These are phyloP conservation scores for Mimumesa dahlbomi DNA, from an alignment of 2,888 invertebrate genomes.

Conservation along the genomic window DNA sequence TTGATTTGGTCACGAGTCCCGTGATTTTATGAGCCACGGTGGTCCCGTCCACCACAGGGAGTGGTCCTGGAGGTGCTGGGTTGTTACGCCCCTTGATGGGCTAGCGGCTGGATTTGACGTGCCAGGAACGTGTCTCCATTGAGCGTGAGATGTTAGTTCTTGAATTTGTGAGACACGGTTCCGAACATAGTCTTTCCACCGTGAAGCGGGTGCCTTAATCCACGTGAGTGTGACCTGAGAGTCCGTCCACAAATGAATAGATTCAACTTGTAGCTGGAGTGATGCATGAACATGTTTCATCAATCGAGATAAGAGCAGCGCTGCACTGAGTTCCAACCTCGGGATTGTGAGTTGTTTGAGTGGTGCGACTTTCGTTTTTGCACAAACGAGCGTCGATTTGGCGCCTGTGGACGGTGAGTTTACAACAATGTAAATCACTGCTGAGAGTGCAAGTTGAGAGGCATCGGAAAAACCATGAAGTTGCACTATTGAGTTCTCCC, in stretches of 20 bases:
- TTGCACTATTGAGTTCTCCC: constrained; percentile 23
- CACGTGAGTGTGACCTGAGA: constrained; percentile 35
- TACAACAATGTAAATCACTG: constrained; percentile 20
- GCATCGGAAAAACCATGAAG: constrained; percentile 50
- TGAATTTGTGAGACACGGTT: constrained; percentile 47
- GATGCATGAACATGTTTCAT: constrained; percentile 25
- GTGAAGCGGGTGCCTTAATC: constrained; percentile 53
- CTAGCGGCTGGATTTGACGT: neutral
- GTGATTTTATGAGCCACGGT: neutral
- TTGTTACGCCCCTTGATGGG: neutral
- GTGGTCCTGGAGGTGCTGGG: neutral
- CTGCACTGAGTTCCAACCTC: constrained; percentile 53
- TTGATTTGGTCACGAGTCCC: neutral
- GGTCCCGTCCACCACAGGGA: neutral
- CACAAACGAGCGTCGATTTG: neutral
- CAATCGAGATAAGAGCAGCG: constrained; percentile 39
- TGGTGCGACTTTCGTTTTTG: constrained; percentile 46
- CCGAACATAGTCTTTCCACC: constrained; percentile 50
- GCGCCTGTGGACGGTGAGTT: constrained; percentile 11
- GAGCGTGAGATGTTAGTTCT: constrained; percentile 15
- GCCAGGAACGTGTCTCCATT: constrained; percentile 46
- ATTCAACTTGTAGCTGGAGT: neutral
- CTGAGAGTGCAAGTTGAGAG: too few species aligned
- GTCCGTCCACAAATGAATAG: constrained; percentile 38
- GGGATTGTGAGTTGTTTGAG: constrained; percentile 46